phyloP scores from a whole-genome alignment of 2,888 invertebrate species.

The Leucophora obtusa region DNA sequence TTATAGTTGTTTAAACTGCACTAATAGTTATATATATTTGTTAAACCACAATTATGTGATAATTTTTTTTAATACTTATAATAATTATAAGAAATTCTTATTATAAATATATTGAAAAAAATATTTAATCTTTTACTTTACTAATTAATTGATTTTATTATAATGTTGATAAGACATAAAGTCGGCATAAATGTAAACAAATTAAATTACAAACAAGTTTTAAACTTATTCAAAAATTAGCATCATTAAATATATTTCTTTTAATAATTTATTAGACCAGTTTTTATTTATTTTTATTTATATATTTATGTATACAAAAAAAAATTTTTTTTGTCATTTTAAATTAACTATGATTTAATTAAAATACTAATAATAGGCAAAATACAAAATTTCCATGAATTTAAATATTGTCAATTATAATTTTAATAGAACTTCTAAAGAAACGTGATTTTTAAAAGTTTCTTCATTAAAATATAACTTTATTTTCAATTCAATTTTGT shows the following conservation, averaged over 20 bases:
- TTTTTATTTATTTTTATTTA: constrained; percentile 2
- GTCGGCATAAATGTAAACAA: not conserved
- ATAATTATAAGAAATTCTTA: constrained; percentile 18
- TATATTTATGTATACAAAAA: not conserved
- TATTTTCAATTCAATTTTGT: too few species aligned
- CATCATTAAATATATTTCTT: not conserved
- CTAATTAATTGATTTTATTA: constrained; percentile 7
- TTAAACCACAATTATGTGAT: constrained; percentile 44
- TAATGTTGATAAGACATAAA: not conserved
- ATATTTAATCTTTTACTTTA: not conserved
- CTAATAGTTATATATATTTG: not conserved
- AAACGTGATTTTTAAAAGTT: too few species aligned
- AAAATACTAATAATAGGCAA: not conserved
- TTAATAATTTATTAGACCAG: constrained; percentile 5
- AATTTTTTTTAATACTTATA: not conserved
- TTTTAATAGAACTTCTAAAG: too few species aligned
- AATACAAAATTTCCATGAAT: not conserved
- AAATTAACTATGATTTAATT: constrained; percentile 3
- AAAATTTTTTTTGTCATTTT: not conserved
- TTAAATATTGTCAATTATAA: not conserved
- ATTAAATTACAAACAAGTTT: not conserved
- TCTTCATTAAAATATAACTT: too few species aligned
- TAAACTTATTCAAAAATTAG: not conserved
- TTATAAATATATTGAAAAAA: not conserved
- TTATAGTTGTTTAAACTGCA: not conserved